Conservation (phyloP, 2,797 vertebrate genomes). For the Tachyglossus aculeatus region DNA sequence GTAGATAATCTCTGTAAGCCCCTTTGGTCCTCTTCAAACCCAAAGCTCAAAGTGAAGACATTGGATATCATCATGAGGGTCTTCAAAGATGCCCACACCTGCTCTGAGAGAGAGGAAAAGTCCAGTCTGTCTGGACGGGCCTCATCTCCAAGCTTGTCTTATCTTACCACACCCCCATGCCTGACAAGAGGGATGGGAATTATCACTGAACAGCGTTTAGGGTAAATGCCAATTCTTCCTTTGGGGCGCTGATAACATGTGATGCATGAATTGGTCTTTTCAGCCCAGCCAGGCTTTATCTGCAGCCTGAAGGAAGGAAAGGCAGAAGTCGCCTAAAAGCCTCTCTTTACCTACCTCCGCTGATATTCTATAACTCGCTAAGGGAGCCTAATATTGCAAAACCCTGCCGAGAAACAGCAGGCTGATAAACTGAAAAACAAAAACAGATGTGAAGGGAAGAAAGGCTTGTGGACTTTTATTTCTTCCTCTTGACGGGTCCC, state of each 20-base stretch:
- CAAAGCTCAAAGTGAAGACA: constrained; percentile 24
- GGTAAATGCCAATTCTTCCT: constrained; percentile 54
- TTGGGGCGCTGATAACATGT: constrained; percentile 61
- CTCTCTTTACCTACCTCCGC: constrained; percentile 68
- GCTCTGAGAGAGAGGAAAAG: constrained; percentile 32
- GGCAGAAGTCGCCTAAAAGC: constrained; percentile 74
- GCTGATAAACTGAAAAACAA: constrained; percentile 79
- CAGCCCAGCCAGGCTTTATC: constrained; percentile 78
- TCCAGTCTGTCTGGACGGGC: constrained; percentile 49
- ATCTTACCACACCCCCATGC: constrained; percentile 68
- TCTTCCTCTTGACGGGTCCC: constrained; percentile 39
- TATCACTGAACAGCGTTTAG: constrained; percentile 41
- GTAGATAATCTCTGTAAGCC: not conserved
- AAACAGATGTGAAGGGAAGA: constrained; percentile 76
- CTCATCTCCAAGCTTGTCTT: constrained; percentile 69
- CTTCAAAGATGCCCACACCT: constrained; percentile 69
- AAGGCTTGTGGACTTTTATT: constrained; percentile 59
- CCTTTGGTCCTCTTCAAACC: not conserved
- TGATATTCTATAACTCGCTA: constrained; percentile 77
- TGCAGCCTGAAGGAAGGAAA: constrained; percentile 76
- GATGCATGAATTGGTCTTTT: constrained; percentile 75
- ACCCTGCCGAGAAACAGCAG: constrained; percentile 65
- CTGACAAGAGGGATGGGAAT: constrained; percentile 50
- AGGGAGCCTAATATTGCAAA: constrained; percentile 77
- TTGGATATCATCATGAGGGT: constrained; percentile 45